phyloP scores from a whole-genome alignment of 2,888 invertebrate species.

The Caradrina clavipalpis region DNA sequence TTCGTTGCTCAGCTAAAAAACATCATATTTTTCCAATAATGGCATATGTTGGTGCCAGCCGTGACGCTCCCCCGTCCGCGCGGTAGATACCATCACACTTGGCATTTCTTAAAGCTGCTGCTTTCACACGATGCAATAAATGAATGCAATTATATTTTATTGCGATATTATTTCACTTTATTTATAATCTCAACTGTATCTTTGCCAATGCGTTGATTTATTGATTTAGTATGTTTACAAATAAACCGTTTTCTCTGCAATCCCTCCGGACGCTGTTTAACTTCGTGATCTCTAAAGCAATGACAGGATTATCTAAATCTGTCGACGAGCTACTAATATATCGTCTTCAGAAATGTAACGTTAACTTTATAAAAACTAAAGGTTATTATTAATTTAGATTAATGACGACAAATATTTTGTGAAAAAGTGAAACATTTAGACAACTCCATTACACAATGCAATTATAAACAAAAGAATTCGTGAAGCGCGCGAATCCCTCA shows the following conservation, averaged over 20 bases:
- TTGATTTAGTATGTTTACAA: conserved; percentile 41
- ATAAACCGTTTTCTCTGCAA: conserved; percentile 31
- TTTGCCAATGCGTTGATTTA: conserved; percentile 43
- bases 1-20: conserved; percentile 86
- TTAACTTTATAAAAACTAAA: conserved; percentile 27
- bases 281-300: conserved; percentile 47
- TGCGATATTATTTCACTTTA: conserved; percentile 46
- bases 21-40: conserved; percentile 84
- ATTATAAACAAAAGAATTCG: conserved; percentile 59
- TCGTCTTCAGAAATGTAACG: conserved; percentile 20
- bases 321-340: conserved; percentile 31
- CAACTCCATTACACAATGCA: conserved; percentile 66
- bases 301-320: conserved; percentile 57
- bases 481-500: conserved; percentile 68
- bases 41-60: conserved; percentile 77
- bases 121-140: conserved; percentile 43
- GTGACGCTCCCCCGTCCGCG: conserved; percentile 65
- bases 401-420: conserved; percentile 23
- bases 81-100: conserved; percentile 47
- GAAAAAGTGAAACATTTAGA: conserved; percentile 64
- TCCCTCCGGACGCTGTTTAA: conserved; percentile 33
- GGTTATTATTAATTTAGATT: conserved; percentile 10
- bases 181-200: conserved; percentile 35
- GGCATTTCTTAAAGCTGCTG: conserved; percentile 40
- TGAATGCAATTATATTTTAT: conserved; percentile 53